phyloP scores from a whole-genome alignment of 2,113 vertebrate species.

The Chaetura pelagica region DNA sequence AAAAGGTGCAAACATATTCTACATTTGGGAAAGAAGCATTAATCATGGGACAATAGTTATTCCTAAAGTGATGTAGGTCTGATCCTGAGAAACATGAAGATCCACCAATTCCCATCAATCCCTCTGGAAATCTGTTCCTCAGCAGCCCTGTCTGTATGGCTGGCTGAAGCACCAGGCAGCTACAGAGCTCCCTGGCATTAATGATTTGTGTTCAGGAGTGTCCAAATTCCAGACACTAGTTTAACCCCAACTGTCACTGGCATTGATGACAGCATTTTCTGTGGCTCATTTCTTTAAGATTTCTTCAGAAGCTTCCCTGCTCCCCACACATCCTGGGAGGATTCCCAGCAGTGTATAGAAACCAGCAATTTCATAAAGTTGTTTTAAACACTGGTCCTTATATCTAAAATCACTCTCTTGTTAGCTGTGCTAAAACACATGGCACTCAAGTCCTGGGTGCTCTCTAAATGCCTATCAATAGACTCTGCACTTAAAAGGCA shows the following conservation, averaged over 20 bases:
- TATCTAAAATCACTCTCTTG: not conserved
- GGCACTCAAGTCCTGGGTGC: not conserved
- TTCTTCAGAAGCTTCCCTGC: not conserved
- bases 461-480: conserved; percentile 25
- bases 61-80: not conserved
- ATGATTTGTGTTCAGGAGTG: not conserved
- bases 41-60: not conserved
- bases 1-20: not conserved
- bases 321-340: accelerated
- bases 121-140: not conserved
- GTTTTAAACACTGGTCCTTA: not conserved
- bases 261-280: not conserved
- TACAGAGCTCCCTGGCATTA: not conserved
- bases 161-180: not conserved
- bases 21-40: not conserved
- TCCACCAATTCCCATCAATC: not conserved
- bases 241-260: not conserved
- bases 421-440: conserved; percentile 35
- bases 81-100: not conserved
- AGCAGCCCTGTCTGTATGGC: not conserved
- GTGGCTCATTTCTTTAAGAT: not conserved
- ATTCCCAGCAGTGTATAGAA: not conserved
- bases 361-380: not conserved
- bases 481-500: conserved; percentile 12
- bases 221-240: not conserved